Conservation (phyloP, 2,888 invertebrate species). For the Tineola bisselliella region DNA sequence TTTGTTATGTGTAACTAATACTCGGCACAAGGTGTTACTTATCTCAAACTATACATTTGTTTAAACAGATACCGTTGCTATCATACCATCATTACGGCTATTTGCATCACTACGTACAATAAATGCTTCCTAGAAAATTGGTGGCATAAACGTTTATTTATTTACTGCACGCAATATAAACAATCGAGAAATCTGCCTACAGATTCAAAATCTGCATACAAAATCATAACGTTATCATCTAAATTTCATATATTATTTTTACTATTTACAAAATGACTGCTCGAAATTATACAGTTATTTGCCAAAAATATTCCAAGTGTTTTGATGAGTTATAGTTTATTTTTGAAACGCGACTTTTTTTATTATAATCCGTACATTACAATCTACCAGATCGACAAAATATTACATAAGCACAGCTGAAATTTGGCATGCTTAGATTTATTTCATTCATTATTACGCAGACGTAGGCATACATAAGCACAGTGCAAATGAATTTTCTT, state of each 20-base stretch:
- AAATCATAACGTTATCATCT: neutral
- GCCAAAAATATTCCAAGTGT: neutral
- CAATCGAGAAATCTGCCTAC: neutral
- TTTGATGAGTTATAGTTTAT: neutral
- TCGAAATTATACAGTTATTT: neutral
- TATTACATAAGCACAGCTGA: too few species aligned
- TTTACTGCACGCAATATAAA: neutral
- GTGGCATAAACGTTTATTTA: constrained; percentile 1
- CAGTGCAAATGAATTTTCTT: too few species aligned
- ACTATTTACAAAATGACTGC: neutral
- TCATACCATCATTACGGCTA: neutral
- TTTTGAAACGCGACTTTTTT: neutral
- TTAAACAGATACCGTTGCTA: constrained; percentile 6
- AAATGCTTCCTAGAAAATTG: neutral
- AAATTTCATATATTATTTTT: neutral
- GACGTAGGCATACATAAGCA: too few species aligned
- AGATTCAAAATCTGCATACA: neutral
- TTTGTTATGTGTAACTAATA: constrained; percentile 12
- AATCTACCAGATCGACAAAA: too few species aligned
- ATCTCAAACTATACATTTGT: constrained; percentile 6
- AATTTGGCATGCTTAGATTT: too few species aligned
- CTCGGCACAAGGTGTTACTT: constrained; percentile 3
- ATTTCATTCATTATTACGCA: too few species aligned
- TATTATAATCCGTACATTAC: too few species aligned
- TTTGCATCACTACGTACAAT: constrained; percentile 1